Percentiles rank a stretch among this genome's conserved stretches.
Evolutionary conservation across 2,888 invertebrate genomes (phyloP).

Genomic region (Lumbricus terrestris): DNA sequence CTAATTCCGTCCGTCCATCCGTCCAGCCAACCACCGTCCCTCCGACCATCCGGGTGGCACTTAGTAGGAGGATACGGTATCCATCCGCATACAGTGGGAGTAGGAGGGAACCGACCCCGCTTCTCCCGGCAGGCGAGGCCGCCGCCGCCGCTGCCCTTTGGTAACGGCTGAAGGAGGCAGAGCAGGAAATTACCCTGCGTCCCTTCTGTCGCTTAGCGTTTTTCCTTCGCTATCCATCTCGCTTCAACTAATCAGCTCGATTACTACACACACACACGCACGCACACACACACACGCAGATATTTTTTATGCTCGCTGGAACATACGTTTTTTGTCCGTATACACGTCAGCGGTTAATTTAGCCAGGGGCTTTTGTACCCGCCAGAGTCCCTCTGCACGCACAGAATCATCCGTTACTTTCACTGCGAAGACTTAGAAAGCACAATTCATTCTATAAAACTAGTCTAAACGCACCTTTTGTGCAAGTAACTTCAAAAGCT

Average conservation of each 20-base stretch:
- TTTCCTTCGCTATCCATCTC: background rate
- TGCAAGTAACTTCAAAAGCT: too few species aligned
- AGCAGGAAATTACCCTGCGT: background rate
- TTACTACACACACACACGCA: background rate
- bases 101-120: background rate
- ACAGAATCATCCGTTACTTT: too few species aligned
- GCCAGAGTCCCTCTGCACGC: too few species aligned
- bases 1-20: background rate
- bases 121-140: background rate
- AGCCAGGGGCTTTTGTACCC: too few species aligned
- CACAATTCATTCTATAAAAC: too few species aligned
- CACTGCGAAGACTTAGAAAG: too few species aligned
- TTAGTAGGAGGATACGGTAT: background rate
- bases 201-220: background rate
- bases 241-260: background rate
- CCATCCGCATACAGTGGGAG: too few species aligned
- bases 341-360: too few species aligned
- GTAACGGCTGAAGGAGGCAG: background rate
- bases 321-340: background rate
- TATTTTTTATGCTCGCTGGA: background rate
- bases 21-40: background rate
- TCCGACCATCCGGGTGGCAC: slow-evolving; percentile 11
- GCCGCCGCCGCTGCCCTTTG: background rate
- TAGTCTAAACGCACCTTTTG: too few species aligned
- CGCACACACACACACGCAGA: too few species aligned